Evolutionary conservation across 2,888 invertebrate genomes (phyloP).

Genomic region (Danaus chrysippus): DNA sequence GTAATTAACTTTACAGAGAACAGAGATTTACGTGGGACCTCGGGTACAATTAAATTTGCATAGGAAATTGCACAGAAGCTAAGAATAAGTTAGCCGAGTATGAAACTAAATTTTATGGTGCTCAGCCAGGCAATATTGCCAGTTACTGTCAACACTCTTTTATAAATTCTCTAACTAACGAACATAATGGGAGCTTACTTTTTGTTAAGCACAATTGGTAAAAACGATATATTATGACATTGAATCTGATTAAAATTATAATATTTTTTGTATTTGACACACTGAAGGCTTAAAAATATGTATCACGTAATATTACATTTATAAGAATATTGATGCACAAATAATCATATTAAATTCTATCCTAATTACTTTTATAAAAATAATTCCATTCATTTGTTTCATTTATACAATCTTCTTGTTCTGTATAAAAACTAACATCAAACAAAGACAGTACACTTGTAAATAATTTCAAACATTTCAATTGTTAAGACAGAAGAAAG

Average conservation of each 20-base stretch:
- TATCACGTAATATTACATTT: no score
- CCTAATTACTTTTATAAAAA: no score
- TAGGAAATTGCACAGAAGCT: constrained; percentile 75
- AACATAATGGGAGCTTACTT: background rate
- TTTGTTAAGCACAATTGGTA: no score
- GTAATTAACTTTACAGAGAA: constrained; percentile 76
- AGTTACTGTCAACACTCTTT: constrained; percentile 36
- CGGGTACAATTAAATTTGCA: constrained; percentile 78
- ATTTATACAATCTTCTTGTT: no score
- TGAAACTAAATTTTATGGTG: constrained; percentile 64
- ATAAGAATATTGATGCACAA: no score
- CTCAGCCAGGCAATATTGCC: constrained; percentile 42
- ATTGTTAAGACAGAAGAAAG: background rate
- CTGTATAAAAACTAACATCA: background rate
- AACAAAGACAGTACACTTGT: constrained; percentile 3
- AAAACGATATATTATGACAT: no score
- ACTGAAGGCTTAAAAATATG: no score
- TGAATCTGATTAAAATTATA: no score
- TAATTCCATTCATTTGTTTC: no score
- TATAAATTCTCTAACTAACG: constrained; percentile 27
- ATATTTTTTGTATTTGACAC: no score
- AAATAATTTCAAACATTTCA: background rate
- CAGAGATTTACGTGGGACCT: constrained; percentile 74
- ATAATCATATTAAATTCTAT: no score
- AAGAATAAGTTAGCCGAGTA: constrained; percentile 68